Percentiles rank a stretch among this genome's conserved stretches.
These are phyloP conservation scores for Damaliscus lunatus DNA, from an alignment of 2,113 vertebrate genomes.

Conservation along the genomic window DNA sequence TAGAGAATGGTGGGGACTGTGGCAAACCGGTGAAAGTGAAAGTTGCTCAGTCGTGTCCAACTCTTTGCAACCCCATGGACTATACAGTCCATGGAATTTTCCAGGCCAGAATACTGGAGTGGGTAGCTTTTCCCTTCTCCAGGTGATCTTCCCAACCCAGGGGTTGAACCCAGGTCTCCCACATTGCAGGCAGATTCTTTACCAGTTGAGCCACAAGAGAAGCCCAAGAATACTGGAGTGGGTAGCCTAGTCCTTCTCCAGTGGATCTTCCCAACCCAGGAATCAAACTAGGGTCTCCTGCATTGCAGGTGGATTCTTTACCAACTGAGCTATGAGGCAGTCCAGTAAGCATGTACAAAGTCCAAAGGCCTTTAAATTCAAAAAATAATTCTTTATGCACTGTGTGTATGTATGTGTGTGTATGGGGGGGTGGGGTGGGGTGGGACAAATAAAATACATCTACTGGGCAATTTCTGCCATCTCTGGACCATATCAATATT, in stretches of 20 bases:
- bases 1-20: not conserved
- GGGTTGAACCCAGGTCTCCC: not conserved
- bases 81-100: not conserved
- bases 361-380: not conserved
- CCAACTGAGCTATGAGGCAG: not conserved
- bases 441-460: not conserved
- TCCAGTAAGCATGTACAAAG: not conserved
- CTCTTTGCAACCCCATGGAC: not conserved
- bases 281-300: not conserved
- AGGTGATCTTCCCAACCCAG: not conserved
- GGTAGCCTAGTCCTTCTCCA: not conserved
- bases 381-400: not conserved
- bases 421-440: rapidly evolving
- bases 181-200: not conserved
- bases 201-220: not conserved
- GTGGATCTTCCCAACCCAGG: not conserved
- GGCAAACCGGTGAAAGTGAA: not conserved
- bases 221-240: not conserved
- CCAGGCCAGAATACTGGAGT: not conserved
- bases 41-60: not conserved
- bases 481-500: not conserved
- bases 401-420: not conserved
- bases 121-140: not conserved
- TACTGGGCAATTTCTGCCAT: not conserved
- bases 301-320: not conserved